Conservation (phyloP, 2,797 vertebrate species). For the Sebastes vulpes region DNA sequence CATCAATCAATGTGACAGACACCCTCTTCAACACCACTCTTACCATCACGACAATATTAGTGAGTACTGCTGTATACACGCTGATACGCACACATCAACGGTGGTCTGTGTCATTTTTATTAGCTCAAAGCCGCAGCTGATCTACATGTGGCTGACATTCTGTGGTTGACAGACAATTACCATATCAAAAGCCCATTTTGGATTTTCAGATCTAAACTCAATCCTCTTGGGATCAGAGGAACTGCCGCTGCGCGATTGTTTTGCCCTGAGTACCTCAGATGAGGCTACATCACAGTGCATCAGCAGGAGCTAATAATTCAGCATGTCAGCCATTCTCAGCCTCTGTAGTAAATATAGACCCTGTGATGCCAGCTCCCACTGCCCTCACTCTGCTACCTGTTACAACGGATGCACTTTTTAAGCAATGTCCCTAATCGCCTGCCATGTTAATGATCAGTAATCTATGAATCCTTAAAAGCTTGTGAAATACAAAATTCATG, state of each 20-base stretch:
- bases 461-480: not conserved
- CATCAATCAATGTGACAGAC: constrained; percentile 93
- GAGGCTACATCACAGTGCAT: constrained; percentile 59
- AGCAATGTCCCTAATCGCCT: constrained; percentile 8
- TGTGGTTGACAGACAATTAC: constrained; percentile 61
- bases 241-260: constrained; percentile 61
- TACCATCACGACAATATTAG: constrained; percentile 97
- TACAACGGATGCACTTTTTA: constrained; percentile 16
- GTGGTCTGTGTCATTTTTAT: constrained; percentile 17
- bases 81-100: constrained; percentile 9
- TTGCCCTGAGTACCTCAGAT: constrained; percentile 61
- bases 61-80: constrained; percentile 79
- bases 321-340: constrained; percentile 57
- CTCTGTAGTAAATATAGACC: constrained; percentile 64
- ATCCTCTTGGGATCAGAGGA: constrained; percentile 69
- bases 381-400: constrained; percentile 20
- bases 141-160: constrained; percentile 59
- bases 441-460: not conserved
- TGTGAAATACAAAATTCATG: not conserved
- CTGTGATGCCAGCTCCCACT: constrained; percentile 3
- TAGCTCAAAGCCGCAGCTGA: constrained; percentile 21
- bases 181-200: constrained; percentile 74
- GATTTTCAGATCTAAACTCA: constrained; percentile 64
- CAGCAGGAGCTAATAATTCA: constrained; percentile 70
- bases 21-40: constrained; percentile 98